Conservation (phyloP, 2,113 vertebrate species). For the Aspidoscelis tigris region DNA sequence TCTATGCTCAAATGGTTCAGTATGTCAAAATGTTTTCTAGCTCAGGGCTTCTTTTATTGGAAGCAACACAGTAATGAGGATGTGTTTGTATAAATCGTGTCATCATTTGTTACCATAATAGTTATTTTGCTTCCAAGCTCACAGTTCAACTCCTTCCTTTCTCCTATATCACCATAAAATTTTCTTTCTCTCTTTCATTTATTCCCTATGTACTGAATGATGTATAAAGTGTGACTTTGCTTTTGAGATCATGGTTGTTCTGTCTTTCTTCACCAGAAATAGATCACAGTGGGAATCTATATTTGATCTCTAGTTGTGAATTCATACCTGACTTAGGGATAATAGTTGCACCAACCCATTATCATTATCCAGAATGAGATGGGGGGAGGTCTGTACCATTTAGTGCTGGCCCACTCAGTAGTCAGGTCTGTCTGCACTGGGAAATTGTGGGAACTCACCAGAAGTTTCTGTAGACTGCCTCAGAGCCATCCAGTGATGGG, state of each 20-base stretch:
- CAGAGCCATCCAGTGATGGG: too few relatives aligned
- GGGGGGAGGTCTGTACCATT: too few relatives aligned
- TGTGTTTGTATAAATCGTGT: constrained; percentile 29
- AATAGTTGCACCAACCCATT: too few relatives aligned
- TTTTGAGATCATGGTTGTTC: not conserved
- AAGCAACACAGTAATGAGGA: constrained; percentile 26
- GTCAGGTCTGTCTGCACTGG: too few relatives aligned
- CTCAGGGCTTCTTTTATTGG: constrained; percentile 14
- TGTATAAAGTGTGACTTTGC: not conserved
- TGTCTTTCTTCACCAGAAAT: not conserved
- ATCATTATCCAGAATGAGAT: too few relatives aligned
- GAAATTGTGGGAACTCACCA: too few relatives aligned
- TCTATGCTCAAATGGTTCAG: constrained; percentile 10
- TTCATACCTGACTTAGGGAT: not conserved
- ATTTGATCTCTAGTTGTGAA: not conserved
- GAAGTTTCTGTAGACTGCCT: too few relatives aligned
- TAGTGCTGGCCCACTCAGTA: too few relatives aligned
- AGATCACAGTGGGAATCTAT: not conserved
- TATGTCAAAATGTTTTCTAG: constrained; percentile 20
- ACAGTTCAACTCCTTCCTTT: constrained; percentile 28
- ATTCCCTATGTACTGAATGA: not conserved
- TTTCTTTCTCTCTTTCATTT: constrained; percentile 3
- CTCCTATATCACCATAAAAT: constrained; percentile 27
- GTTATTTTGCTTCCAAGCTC: constrained; percentile 15
- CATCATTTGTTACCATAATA: constrained; percentile 27